Conservation (phyloP, 2,797 vertebrate genomes). For the Dendrocincla fuliginosa region DNA sequence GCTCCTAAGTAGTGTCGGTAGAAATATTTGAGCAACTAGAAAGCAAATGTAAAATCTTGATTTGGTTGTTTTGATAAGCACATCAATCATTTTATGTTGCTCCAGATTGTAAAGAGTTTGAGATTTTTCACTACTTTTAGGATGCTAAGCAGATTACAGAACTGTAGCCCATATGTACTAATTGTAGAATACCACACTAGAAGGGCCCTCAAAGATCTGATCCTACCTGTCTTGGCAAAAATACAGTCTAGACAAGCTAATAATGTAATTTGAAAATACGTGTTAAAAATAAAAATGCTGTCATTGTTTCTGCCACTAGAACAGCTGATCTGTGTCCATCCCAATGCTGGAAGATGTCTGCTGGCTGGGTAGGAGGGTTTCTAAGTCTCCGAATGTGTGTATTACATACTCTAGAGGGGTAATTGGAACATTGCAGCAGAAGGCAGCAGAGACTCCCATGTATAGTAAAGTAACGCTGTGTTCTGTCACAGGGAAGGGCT, state of each 20-base stretch:
- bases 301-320: background rate
- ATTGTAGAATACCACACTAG: background rate
- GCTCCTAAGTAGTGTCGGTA: slow-evolving; percentile 42
- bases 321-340: background rate
- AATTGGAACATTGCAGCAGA: background rate
- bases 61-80: slow-evolving; percentile 53
- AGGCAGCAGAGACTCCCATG: background rate
- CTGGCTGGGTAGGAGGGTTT: background rate
- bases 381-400: background rate
- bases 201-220: background rate
- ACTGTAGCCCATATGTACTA: background rate
- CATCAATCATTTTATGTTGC: slow-evolving; percentile 37
- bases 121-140: background rate
- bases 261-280: background rate
- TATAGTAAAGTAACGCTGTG: background rate
- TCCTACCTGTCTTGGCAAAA: background rate
- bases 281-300: background rate
- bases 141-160: background rate
- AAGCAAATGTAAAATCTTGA: slow-evolving; percentile 59
- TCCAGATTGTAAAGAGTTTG: background rate
- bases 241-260: background rate
- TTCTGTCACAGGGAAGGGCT: background rate
- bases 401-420: background rate
- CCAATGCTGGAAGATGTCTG: background rate
- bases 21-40: slow-evolving; percentile 41